Conservation (phyloP, 2,888 invertebrate genomes). For the Bombylius discolor region DNA sequence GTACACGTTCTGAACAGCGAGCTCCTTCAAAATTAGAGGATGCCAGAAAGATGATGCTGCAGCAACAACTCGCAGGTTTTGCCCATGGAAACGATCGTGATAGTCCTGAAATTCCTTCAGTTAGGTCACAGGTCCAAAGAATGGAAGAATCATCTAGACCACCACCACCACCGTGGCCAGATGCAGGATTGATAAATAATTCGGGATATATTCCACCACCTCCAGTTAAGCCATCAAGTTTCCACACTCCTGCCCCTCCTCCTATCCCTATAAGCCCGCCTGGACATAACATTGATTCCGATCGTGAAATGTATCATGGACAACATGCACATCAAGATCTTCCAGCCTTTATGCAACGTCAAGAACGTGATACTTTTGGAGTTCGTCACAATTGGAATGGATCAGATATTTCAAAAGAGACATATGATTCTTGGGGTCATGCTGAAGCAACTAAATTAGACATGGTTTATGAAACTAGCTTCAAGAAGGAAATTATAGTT, state of each 20-base stretch:
- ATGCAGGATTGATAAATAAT: conserved; percentile 49
- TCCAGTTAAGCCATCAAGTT: conserved; percentile 41
- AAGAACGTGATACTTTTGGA: conserved; percentile 59
- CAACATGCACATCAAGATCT: conserved; percentile 27
- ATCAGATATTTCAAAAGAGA: conserved; percentile 26
- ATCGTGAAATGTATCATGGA: conserved; percentile 17
- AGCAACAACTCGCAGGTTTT: conserved; percentile 63
- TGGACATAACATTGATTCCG: conserved; percentile 14
- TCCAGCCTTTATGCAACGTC: conserved; percentile 51
- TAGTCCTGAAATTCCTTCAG: conserved; percentile 28
- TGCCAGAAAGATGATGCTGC: conserved; percentile 69
- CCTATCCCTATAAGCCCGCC: conserved; percentile 55
- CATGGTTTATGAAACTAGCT: conserved; percentile 32
- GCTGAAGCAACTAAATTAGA: conserved; percentile 36
- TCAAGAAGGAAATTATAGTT: conserved; percentile 28
- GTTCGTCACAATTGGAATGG: conserved; percentile 51
- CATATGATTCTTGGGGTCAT: conserved; percentile 36
- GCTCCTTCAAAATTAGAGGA: conserved; percentile 73
- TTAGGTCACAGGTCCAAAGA: conserved; percentile 44
- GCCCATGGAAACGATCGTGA: conserved; percentile 19
- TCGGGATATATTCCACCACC: conserved; percentile 46
- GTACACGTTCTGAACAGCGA: conserved; percentile 55
- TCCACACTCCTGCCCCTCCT: conserved; percentile 45
- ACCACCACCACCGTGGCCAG: conserved; percentile 52
- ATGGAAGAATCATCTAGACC: conserved; percentile 44